phyloP scores from a whole-genome alignment of 2,797 vertebrate genomes.

The Emys orbicularis region DNA sequence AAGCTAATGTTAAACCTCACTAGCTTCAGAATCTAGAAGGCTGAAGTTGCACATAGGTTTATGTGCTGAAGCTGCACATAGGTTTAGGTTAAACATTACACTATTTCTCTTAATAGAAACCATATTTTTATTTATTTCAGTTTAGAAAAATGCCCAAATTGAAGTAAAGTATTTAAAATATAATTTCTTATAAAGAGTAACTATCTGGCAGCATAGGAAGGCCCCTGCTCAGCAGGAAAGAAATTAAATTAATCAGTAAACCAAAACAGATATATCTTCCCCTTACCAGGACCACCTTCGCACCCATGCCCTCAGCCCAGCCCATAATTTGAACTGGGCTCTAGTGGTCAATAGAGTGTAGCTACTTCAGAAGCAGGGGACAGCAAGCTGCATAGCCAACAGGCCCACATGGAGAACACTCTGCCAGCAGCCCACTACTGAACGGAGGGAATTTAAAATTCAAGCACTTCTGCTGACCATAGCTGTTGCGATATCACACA shows the following conservation, averaged over 20 bases:
- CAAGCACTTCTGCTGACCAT: constrained; percentile 32
- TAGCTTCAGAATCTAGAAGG: not conserved
- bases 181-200: not conserved
- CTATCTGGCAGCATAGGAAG: not conserved
- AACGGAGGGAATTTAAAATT: constrained; percentile 27
- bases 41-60: not conserved
- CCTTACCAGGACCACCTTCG: not conserved
- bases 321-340: not conserved
- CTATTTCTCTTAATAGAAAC: not conserved
- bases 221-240: not conserved
- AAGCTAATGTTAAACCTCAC: not conserved
- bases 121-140: not conserved
- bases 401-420: not conserved
- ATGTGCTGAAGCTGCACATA: not conserved
- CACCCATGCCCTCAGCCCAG: not conserved
- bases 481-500: constrained; percentile 8
- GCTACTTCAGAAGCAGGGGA: not conserved
- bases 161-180: not conserved
- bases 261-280: not conserved
- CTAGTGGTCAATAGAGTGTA: not conserved
- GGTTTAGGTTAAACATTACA: not conserved
- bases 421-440: constrained; percentile 28
- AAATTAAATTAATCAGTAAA: not conserved
- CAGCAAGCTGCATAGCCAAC: not conserved
- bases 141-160: not conserved